Evolutionary conservation across 2,797 vertebrate species (phyloP).

Genomic region (Lerista edwardsae): DNA sequence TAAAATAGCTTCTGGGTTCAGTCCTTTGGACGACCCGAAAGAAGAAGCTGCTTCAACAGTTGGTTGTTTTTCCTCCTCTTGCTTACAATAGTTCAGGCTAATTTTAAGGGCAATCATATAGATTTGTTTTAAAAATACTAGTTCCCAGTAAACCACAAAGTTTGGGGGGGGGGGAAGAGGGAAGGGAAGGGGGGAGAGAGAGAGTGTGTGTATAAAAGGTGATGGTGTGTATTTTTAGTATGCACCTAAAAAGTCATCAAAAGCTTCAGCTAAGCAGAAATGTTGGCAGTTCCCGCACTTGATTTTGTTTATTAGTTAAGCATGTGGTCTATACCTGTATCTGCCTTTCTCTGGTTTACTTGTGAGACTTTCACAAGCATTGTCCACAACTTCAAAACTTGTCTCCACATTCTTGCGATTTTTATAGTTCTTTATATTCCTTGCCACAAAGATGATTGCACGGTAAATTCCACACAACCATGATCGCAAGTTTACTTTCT

Average conservation of each 20-base stretch:
- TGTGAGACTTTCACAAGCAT: not conserved
- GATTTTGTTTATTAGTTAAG: constrained; percentile 56
- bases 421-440: not conserved
- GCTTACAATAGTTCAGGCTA: not conserved
- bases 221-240: not conserved
- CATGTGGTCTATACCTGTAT: constrained; percentile 9
- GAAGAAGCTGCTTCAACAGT: not conserved
- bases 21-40: not conserved
- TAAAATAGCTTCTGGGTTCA: not conserved
- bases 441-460: not conserved
- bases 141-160: not conserved
- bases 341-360: not conserved
- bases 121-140: not conserved
- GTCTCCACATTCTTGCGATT: not conserved
- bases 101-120: not conserved
- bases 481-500: not conserved
- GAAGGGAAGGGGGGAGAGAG: too few relatives aligned
- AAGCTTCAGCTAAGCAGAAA: not conserved
- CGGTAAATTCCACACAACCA: not conserved
- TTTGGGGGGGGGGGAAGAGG: not conserved
- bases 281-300: not conserved
- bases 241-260: not conserved
- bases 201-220: too few relatives aligned
- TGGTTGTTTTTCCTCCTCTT: not conserved
- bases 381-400: not conserved